These are phyloP conservation scores for Cosmopolites sordidus DNA, from an alignment of 2,888 invertebrate genomes.

Conservation along the genomic window DNA sequence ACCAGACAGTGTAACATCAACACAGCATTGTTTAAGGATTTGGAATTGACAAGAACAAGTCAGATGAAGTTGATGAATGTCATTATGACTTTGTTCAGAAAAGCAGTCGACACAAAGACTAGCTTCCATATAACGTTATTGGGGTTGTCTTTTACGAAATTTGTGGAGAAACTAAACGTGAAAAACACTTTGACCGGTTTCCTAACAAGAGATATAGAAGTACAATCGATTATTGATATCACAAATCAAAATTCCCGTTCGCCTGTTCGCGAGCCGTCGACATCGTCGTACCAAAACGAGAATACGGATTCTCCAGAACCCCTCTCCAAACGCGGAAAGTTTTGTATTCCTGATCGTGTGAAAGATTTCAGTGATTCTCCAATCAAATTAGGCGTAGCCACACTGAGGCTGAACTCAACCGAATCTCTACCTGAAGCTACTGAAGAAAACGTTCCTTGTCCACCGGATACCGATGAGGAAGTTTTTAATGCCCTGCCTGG, in stretches of 20 bases:
- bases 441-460: constrained; percentile 48
- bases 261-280: constrained; percentile 15
- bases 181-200: constrained; percentile 67
- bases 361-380: constrained; percentile 58
- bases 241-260: background rate
- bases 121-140: constrained; percentile 76
- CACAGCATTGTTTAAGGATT: constrained; percentile 57
- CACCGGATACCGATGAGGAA: constrained; percentile 62
- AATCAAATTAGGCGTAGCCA: constrained; percentile 64
- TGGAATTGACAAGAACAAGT: constrained; percentile 51
- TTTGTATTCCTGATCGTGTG: constrained; percentile 35
- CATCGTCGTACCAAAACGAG: constrained; percentile 46
- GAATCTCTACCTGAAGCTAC: constrained; percentile 48
- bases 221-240: constrained; percentile 9
- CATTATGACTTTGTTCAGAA: constrained; percentile 71
- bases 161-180: constrained; percentile 62
- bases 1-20: constrained; percentile 71
- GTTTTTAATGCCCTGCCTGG: constrained; percentile 68
- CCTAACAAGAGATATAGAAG: constrained; percentile 61
- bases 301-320: constrained; percentile 63
- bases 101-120: constrained; percentile 66
- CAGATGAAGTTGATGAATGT: constrained; percentile 63
- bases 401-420: constrained; percentile 60
- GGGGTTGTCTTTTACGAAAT: constrained; percentile 79
- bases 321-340: constrained; percentile 66